Evolutionary conservation across 30 jellyfish, hydroid and myxozoan species (phyloP).

Genomic region (Turritopsis dohrnii): DNA sequence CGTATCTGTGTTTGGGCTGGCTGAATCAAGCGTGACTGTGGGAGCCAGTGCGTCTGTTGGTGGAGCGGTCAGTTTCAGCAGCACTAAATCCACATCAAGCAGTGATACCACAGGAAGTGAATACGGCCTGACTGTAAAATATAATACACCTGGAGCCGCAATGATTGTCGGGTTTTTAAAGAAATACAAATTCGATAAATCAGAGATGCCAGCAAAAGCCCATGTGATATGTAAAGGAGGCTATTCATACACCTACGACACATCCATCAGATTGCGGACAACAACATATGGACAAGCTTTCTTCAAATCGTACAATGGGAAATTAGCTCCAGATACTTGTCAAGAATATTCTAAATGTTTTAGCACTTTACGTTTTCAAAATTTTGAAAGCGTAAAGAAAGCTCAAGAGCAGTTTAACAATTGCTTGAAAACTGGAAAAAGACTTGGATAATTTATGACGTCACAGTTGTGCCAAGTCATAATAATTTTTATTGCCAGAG

Average conservation of each 20-base stretch:
- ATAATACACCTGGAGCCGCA: constrained; percentile 30
- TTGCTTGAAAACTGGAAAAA: not conserved
- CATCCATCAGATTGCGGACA: not conserved
- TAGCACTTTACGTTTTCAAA: not conserved
- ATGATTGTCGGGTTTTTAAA: constrained; percentile 21
- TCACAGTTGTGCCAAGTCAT: no score
- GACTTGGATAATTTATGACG: not conserved
- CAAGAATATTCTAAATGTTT: not conserved
- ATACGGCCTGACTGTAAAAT: not conserved
- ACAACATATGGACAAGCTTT: not conserved
- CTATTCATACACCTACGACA: not conserved
- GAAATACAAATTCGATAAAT: constrained; percentile 17
- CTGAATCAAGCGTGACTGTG: not conserved
- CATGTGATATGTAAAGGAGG: constrained; percentile 15
- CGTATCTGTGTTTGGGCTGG: not conserved
- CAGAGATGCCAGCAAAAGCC: not conserved
- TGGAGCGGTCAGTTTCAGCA: constrained; percentile 21
- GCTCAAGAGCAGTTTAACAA: not conserved
- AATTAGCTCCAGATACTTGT: not conserved
- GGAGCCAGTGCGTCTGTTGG: constrained; percentile 5
- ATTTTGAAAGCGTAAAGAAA: not conserved
- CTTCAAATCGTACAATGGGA: not conserved
- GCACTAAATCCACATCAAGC: not conserved
- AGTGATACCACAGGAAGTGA: not conserved
- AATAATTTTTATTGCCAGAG: no score